Evolutionary conservation across 2,797 vertebrate species (phyloP).

Genomic region (Parambassis ranga): DNA sequence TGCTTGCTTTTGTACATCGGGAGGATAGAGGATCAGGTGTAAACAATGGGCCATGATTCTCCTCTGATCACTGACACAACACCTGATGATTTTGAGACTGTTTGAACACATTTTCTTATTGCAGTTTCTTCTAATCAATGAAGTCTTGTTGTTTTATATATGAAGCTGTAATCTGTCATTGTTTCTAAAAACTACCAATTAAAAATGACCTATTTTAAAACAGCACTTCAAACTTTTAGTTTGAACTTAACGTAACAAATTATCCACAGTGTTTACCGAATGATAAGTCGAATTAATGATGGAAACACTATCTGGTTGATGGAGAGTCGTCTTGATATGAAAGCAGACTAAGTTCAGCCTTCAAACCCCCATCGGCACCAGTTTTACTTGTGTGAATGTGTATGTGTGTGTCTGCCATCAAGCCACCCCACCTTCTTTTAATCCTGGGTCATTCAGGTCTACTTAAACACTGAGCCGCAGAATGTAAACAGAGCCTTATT

Average conservation of each 20-base stretch:
- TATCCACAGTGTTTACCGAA: background rate
- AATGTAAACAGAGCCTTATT: slow-evolving; percentile 79
- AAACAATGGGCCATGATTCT: slow-evolving; percentile 23
- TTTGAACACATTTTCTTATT: background rate
- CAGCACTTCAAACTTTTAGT: too few species aligned
- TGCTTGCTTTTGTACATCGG: slow-evolving; percentile 30
- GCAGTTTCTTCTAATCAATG: too few species aligned
- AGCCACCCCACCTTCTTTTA: slow-evolving; percentile 54
- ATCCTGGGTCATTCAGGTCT: slow-evolving; percentile 72
- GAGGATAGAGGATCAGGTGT: slow-evolving; percentile 23
- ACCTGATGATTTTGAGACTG: slow-evolving; percentile 2
- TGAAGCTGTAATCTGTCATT: too few species aligned
- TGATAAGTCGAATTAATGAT: slow-evolving; percentile 21
- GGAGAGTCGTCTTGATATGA: slow-evolving; percentile 50
- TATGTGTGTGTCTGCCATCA: slow-evolving; percentile 32
- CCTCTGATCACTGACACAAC: slow-evolving; percentile 33
- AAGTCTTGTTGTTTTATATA: too few species aligned
- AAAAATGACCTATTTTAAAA: too few species aligned
- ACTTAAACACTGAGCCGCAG: slow-evolving; percentile 62
- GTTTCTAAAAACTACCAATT: too few species aligned
- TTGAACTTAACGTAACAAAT: too few species aligned
- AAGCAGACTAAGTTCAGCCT: slow-evolving; percentile 32
- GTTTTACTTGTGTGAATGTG: slow-evolving; percentile 18
- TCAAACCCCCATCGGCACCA: slow-evolving; percentile 39
- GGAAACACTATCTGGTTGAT: slow-evolving; percentile 24